Conservation (phyloP, 2,797 vertebrate species). For the Danio jaintianensis region DNA sequence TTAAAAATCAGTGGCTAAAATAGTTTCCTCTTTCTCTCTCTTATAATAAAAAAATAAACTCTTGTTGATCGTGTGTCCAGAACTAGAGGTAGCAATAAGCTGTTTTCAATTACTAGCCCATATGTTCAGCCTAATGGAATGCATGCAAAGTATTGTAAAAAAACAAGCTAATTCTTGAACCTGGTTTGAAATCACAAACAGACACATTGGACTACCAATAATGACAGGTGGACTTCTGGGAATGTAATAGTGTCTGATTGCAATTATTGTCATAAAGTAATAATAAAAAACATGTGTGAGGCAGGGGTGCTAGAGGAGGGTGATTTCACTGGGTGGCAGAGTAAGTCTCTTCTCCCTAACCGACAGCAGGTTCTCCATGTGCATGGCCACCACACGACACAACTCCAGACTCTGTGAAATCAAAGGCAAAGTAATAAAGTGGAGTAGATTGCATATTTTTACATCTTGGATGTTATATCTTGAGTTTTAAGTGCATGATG, state of each 20-base stretch:
- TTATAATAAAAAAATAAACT: slow-evolving; percentile 50
- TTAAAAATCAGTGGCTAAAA: slow-evolving; percentile 13
- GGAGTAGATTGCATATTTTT: no score
- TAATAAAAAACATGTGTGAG: slow-evolving; percentile 29
- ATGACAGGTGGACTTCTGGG: slow-evolving; percentile 4
- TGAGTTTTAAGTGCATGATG: no score
- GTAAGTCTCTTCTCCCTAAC: slow-evolving; percentile 91
- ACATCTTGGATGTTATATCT: no score
- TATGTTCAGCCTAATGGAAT: slow-evolving; percentile 10
- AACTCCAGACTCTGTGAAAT: slow-evolving; percentile 89
- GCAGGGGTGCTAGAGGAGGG: slow-evolving; percentile 82
- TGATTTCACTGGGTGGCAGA: slow-evolving; percentile 95
- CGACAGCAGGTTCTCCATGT: slow-evolving; percentile 91
- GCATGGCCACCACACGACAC: slow-evolving; percentile 91
- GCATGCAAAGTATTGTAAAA: not conserved
- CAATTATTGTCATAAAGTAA: slow-evolving; percentile 10
- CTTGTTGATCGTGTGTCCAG: slow-evolving; percentile 6
- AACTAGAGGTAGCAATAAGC: slow-evolving; percentile 49
- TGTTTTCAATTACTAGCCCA: slow-evolving; percentile 29
- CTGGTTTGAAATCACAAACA: slow-evolving; percentile 20
- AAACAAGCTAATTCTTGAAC: not conserved
- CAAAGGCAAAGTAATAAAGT: slow-evolving; percentile 47
- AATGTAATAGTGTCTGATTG: slow-evolving; percentile 24
- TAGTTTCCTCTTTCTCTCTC: not conserved
- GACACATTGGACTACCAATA: slow-evolving; percentile 1